Evolutionary conservation across 2,113 vertebrate species (phyloP), one percentile per base, ranked within the genome.

Genomic region (Clarias magur): DNA sequence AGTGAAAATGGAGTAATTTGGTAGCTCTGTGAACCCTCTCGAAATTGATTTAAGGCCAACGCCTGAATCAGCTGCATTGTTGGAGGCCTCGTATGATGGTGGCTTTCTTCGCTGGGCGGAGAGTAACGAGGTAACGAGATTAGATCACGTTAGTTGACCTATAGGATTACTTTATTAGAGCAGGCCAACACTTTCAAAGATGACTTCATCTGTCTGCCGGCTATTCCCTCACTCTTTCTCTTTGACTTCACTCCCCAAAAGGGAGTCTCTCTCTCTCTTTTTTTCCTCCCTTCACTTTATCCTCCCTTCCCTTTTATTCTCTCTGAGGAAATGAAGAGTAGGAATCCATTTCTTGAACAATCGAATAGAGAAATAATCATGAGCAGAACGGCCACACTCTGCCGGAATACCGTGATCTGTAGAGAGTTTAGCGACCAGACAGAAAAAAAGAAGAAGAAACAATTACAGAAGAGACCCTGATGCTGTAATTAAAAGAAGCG

Each of bases 401-500:
- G 83, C 85, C 65, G 83, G 73, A 57, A 85, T 89, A 88, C 76
- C 59, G 78, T 83, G 86, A 89, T 91, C 70, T 88, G 88, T 70
- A 34, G 76, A 87, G 88, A 88, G 84, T 90, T 84, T 63, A 48
- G 67, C 30, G 56, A 68, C 54, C 38, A 81, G 75, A 48, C 81
- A 72, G 82, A 42, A 73, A 75, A 78, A 48, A 53, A 53, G 27
- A 83, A 86, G 87, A 86, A 89, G 65, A 85, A 85, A 89, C 85
- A 87, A 65, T 86, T 79, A 90, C 57, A 27, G 57, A 27, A 57
- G 84, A 87, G 89, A 83, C 82, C 68, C 86, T 82, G 83, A 63
- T 0, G 72, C 65, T 88, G 83, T 90, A 90, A 91, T 92, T 89
- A 93, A 89, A 86, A 85, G 65, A 85, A 87, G 65, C 85, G 63